Evolutionary conservation across 1,140 invertebrate genomes (phyloP).

Genomic region (Hyphantria cunea): DNA sequence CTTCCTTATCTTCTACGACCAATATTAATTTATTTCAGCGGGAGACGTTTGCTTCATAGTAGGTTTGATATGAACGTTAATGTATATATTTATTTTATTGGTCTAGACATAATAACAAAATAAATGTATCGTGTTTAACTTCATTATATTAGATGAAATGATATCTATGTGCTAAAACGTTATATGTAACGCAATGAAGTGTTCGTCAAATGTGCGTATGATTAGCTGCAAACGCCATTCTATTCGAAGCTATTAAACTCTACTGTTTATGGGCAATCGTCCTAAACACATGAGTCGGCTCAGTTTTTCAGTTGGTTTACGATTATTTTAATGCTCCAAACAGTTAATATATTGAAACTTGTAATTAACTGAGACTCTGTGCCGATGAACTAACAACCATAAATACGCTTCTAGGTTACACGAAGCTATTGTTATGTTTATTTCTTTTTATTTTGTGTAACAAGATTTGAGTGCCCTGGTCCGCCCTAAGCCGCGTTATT

Average conservation of each 20-base stretch:
- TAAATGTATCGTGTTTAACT: conserved; percentile 69
- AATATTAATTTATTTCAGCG: conserved; percentile 54
- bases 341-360: conserved; percentile 6
- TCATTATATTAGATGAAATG: conserved; percentile 64
- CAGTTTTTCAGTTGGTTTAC: conserved; percentile 53
- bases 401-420: conserved; percentile 76
- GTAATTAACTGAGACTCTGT: conserved; percentile 57
- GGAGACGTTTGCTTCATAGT: conserved; percentile 63
- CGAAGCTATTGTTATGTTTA: conserved; percentile 72
- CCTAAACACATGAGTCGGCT: conserved; percentile 54
- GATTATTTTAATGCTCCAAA: conserved; percentile 29
- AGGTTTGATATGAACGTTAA: conserved; percentile 66
- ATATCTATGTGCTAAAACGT: conserved; percentile 78
- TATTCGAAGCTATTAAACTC: conserved; percentile 59
- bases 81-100: conserved; percentile 58
- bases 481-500: conserved; percentile 76
- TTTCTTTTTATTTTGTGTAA: conserved; percentile 65
- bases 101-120: conserved; percentile 64
- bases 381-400: conserved; percentile 55
- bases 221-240: conserved; percentile 67
- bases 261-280: conserved; percentile 66
- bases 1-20: conserved; percentile 38
- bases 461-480: conserved; percentile 59
- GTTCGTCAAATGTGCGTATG: conserved; percentile 67
- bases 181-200: conserved; percentile 78